phyloP scores from a whole-genome alignment of 1,140 invertebrate species.

The Galleria mellonella region DNA sequence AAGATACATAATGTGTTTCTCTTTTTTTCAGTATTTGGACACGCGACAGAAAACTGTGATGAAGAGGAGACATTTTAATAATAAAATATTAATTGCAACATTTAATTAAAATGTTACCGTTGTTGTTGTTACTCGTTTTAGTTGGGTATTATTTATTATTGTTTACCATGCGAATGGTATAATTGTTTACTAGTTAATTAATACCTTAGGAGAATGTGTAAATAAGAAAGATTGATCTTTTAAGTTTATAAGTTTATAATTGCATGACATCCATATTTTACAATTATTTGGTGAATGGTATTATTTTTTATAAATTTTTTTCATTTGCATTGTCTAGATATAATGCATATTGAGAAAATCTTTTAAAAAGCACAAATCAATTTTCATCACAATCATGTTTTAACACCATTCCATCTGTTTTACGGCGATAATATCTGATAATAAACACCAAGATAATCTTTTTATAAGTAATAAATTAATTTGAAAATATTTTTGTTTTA shows the following conservation, averaged over 20 bases:
- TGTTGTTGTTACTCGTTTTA: constrained; percentile 64
- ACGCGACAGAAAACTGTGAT: constrained; percentile 85
- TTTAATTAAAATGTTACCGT: constrained; percentile 63
- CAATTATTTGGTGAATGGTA: constrained; percentile 36
- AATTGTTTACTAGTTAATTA: constrained; percentile 45
- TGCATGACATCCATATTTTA: constrained; percentile 38
- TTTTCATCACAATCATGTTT: constrained; percentile 56
- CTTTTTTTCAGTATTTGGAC: constrained; percentile 84
- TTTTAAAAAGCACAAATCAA: constrained; percentile 37
- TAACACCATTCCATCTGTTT: constrained; percentile 11
- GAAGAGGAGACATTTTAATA: constrained; percentile 86
- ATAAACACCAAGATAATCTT: constrained; percentile 25
- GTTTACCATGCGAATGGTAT: constrained; percentile 51
- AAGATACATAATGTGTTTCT: too few relatives aligned
- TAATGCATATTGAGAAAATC: constrained; percentile 60
- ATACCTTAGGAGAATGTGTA: constrained; percentile 41
- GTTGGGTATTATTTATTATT: constrained; percentile 62
- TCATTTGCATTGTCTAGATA: constrained; percentile 60
- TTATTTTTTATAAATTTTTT: constrained; percentile 20
- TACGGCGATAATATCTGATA: constrained; percentile 7
- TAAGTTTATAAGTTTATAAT: constrained; percentile 35
- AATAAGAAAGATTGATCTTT: constrained; percentile 47
- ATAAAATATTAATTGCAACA: constrained; percentile 38
- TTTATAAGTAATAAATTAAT: constrained; percentile 31
- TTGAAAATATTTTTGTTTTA: constrained; percentile 16